Conservation (phyloP, 2,797 vertebrate species). For the Alfaro cultratus region DNA sequence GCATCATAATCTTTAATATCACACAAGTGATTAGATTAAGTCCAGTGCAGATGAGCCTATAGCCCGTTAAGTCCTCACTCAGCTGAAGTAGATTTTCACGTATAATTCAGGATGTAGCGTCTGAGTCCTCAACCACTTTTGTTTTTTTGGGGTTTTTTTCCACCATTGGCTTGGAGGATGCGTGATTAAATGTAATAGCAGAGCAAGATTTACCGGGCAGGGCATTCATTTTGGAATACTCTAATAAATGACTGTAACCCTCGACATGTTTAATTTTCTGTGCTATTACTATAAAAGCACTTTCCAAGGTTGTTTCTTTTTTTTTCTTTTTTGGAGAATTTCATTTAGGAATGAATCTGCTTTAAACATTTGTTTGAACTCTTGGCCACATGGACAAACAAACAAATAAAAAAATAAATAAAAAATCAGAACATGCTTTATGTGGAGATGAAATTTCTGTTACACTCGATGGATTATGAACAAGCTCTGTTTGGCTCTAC, state of each 20-base stretch:
- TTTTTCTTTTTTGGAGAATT: neutral
- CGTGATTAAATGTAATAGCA: constrained; percentile 39
- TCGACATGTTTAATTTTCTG: constrained; percentile 28
- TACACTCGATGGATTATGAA: constrained; percentile 47
- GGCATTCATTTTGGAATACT: constrained; percentile 40
- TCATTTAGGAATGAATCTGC: constrained; percentile 27
- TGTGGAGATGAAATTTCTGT: constrained; percentile 36
- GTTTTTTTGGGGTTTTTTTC: neutral
- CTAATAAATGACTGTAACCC: constrained; percentile 27
- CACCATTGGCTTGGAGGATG: neutral
- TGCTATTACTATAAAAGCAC: constrained; percentile 37
- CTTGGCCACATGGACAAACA: constrained; percentile 10
- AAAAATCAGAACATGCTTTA: constrained; percentile 23
- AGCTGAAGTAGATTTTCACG: constrained; percentile 15
- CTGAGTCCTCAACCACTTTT: constrained; percentile 14
- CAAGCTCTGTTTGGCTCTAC: constrained; percentile 35
- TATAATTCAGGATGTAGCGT: constrained; percentile 14
- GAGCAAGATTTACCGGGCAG: constrained; percentile 14
- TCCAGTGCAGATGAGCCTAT: constrained; percentile 18
- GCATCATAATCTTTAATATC: constrained; percentile 22
- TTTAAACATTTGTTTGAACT: constrained; percentile 37
- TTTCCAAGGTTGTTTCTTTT: neutral
- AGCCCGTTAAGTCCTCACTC: neutral
- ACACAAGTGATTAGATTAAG: constrained; percentile 16
- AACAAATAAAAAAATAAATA: neutral